Base-by-base conservation (phyloP, 2,888 invertebrate genomes). In the Conistra vaccinii region DNA sequence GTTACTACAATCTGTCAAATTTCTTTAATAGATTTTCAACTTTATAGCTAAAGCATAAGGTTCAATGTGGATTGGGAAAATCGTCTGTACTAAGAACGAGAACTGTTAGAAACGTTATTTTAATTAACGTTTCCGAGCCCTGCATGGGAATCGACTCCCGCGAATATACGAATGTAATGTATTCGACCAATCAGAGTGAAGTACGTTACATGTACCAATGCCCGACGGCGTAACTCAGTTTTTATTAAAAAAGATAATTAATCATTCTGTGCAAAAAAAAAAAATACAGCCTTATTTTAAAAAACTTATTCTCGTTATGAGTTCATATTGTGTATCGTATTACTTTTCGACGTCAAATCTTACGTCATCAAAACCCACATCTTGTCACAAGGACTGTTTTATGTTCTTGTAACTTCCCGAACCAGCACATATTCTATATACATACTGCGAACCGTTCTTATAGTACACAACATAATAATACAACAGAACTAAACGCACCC, bases 401-500 rank as follows among this genome's bases (percentile, higher is more conserved):
- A 45, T 17, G 1, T 45, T 35, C 35, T 35, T 35, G 35, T 35
- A 35, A 45, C 20, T 45, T 20, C 6, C 45, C 45, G 45, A 17
- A 45, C 45, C 17, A 5, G 4, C 29, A 17, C n/a, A 26, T 32
- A 32, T 53, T 53, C 29, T 42, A 39, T 32, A 45, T 45, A 29
- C 35, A 58, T 29, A 32, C 3, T 5, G 3, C 17, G 23, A 35
- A 12, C 1, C 17, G 3, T 67, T 76, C 39, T 29, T 75, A 29
- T 20, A 67, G 0, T 67, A 63, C 29, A 71, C 17, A 39, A 48
- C 17, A 65, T 23, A 55, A 32, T 32, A 42, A n/a, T 65, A 78
- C 45, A 72, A 70, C 35, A 75, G 39, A 39, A 60, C 20, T 65
- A 60, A 48, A 68, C 23, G 42, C 45, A 69, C 14, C 14, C 42